Evolutionary conservation across 1,140 invertebrate species (phyloP).

Genomic region (Pseudomyrmex sp.): DNA sequence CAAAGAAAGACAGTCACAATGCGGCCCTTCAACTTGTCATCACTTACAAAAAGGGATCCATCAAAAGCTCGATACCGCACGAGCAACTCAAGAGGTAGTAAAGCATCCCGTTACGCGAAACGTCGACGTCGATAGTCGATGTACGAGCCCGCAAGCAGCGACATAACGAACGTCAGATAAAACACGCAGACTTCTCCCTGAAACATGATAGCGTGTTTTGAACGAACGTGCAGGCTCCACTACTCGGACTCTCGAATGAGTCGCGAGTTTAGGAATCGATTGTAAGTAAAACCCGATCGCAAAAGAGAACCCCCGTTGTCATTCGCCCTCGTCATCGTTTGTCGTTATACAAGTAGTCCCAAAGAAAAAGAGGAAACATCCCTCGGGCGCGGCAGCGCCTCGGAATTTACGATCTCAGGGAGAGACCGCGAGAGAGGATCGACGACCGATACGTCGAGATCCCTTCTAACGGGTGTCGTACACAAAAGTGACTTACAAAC

Average conservation of each 20-base stretch:
- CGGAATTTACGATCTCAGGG: slow-evolving; percentile 77
- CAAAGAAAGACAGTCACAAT: slow-evolving; percentile 6
- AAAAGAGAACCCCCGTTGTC: slow-evolving; percentile 40
- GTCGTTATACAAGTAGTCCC: slow-evolving; percentile 19
- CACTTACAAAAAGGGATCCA: slow-evolving; percentile 61
- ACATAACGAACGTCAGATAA: slow-evolving; percentile 81
- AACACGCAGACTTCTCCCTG: slow-evolving; percentile 74
- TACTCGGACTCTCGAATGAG: slow-evolving; percentile 7
- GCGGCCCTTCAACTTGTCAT: slow-evolving; percentile 34
- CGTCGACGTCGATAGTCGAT: slow-evolving; percentile 38
- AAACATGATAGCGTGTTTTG: slow-evolving; percentile 68
- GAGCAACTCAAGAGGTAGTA: slow-evolving; percentile 67
- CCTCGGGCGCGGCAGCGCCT: slow-evolving; percentile 57
- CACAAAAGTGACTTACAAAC: slow-evolving; percentile 65
- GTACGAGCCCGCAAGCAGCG: slow-evolving; percentile 58
- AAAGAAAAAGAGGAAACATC: slow-evolving; percentile 46
- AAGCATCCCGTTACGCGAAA: slow-evolving; percentile 74
- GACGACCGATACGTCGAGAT: slow-evolving; percentile 74
- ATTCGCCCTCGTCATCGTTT: slow-evolving; percentile 49
- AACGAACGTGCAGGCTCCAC: neutral
- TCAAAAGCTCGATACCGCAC: slow-evolving; percentile 63
- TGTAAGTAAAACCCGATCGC: slow-evolving; percentile 80
- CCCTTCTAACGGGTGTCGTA: slow-evolving; percentile 72
- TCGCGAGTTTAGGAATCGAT: slow-evolving; percentile 80
- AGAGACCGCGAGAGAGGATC: slow-evolving; percentile 71